Conservation (phyloP, 2,113 vertebrate genomes). For the Oreocharis arfaki region DNA sequence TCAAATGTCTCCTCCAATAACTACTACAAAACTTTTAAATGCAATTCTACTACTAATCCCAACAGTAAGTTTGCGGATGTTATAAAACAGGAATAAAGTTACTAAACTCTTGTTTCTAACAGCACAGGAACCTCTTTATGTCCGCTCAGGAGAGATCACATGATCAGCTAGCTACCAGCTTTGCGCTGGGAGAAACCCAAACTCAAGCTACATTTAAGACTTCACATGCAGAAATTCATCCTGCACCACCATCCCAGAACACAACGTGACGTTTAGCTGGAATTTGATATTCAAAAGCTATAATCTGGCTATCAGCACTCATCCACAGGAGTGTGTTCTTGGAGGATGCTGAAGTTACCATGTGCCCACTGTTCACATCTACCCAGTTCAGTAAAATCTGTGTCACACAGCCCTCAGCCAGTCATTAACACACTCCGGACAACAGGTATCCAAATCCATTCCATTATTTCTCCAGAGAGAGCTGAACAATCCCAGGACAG, state of each 20-base stretch:
- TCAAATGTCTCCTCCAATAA: background rate
- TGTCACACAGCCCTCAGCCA: rapidly evolving
- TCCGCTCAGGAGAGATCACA: background rate
- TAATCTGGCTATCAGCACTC: background rate
- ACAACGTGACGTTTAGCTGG: background rate
- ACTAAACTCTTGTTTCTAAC: background rate
- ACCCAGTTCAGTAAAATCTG: background rate
- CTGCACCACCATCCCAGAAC: background rate
- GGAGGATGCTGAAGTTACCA: background rate
- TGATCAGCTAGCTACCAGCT: background rate
- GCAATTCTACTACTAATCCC: background rate
- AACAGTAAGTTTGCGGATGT: background rate
- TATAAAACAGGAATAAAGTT: background rate
- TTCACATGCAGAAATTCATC: background rate
- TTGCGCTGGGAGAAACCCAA: background rate
- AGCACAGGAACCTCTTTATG: background rate
- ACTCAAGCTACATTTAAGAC: background rate
- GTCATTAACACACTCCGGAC: background rate
- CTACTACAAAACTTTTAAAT: background rate
- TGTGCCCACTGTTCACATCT: background rate
- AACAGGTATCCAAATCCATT: background rate
- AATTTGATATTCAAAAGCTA: background rate
- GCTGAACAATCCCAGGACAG: background rate
- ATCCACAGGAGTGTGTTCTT: rapidly evolving
- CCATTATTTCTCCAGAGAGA: background rate